phyloP scores from a whole-genome alignment of 2,113 vertebrate genomes.

The Orycteropus afer region DNA sequence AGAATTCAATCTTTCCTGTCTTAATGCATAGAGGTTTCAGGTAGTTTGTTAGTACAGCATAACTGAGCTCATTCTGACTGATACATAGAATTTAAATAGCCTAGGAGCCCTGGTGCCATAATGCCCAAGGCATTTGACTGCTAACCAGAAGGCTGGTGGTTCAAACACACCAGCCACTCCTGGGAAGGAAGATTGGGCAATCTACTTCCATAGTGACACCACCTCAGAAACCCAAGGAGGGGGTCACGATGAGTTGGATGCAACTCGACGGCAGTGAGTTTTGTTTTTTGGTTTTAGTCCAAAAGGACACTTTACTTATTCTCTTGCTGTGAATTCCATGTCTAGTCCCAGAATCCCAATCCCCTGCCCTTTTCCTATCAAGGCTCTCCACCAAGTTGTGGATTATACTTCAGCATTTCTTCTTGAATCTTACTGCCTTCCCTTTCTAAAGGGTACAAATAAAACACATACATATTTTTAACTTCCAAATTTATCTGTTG shows the following conservation, averaged over 20 bases:
- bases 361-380: background rate
- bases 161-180: too few species aligned
- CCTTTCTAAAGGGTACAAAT: background rate
- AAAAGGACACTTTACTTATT: background rate
- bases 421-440: background rate
- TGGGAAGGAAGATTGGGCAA: too few species aligned
- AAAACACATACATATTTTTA: background rate
- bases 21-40: background rate
- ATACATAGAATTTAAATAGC: background rate
- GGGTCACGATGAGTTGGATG: too few species aligned
- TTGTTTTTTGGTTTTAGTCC: too few species aligned
- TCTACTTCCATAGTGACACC: too few species aligned
- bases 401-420: background rate
- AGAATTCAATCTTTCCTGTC: conserved; percentile 33
- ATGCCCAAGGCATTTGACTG: too few species aligned
- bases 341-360: background rate
- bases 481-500: background rate
- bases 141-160: too few species aligned
- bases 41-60: background rate
- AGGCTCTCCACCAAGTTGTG: background rate
- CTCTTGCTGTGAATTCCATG: background rate
- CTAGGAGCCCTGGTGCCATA: too few species aligned
- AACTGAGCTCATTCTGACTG: background rate
- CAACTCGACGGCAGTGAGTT: too few species aligned
- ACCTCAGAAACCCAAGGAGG: too few species aligned